Conservation (phyloP, 2,888 invertebrate genomes). For the Harpagoxenus sublaevis region DNA sequence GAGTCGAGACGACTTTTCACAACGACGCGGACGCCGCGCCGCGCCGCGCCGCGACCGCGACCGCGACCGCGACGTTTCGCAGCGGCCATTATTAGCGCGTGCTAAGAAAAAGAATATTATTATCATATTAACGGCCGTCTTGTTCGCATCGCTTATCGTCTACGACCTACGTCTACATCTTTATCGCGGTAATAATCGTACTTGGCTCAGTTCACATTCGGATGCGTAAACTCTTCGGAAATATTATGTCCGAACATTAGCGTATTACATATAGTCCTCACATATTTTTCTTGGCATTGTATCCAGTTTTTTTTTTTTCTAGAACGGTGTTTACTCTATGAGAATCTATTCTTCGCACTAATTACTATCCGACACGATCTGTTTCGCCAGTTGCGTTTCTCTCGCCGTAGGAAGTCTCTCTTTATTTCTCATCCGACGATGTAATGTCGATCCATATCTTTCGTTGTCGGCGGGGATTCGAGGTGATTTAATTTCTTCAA, state of each 20-base stretch:
- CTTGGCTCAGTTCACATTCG: conserved; percentile 51
- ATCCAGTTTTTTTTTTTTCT: conserved; percentile 22
- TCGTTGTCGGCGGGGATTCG: not conserved
- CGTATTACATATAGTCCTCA: not conserved
- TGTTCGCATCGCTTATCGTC: conserved; percentile 62
- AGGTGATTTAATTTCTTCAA: not conserved
- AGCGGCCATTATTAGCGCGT: conserved; percentile 58
- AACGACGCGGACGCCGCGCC: not conserved
- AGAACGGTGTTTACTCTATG: conserved; percentile 14
- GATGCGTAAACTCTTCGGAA: not conserved
- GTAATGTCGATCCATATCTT: not conserved
- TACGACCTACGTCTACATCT: conserved; percentile 47
- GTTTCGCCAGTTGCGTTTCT: conserved; percentile 40
- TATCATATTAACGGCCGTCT: conserved; percentile 68
- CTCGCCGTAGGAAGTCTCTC: conserved; percentile 5
- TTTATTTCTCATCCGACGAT: not conserved
- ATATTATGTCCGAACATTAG: conserved; percentile 54
- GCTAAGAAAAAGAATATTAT: conserved; percentile 63
- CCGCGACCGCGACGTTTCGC: not conserved
- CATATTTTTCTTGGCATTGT: not conserved
- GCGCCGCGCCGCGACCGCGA: too few relatives aligned
- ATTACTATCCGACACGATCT: conserved; percentile 43
- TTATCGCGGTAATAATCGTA: conserved; percentile 50
- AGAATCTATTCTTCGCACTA: conserved; percentile 24
- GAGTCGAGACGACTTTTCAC: conserved; percentile 29